Evolutionary conservation across 2,888 invertebrate species (phyloP), one percentile per base, ranked within the genome.

Genomic region (Leptinotarsa haldemani): DNA sequence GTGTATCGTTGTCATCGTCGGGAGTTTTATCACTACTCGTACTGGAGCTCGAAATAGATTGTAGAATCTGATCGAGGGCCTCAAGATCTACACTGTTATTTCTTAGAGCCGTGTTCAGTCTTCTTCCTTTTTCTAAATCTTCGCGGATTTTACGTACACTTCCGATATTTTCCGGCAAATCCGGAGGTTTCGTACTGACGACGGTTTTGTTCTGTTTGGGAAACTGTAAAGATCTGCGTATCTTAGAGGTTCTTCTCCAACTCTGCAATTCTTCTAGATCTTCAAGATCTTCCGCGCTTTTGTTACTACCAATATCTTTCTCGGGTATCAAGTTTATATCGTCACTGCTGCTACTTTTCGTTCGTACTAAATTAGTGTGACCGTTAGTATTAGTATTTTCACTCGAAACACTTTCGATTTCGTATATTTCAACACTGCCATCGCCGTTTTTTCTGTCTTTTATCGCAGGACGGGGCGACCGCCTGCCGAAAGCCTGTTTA

Each of bases 191-290:
- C 15, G 74, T 74, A n/a, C 76, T 69, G 30, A 74, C 56, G 9
- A 79, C 20, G 40, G 75, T 66, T 70, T 81, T 83, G 63, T 80
- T 83, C 73, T 83, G 81, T 82, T 91, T 92, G 7, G 93, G 91
- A 84, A 92, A 92, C 82, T 94, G 92, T 78, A 94, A 88, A 4
- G 93, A 93, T 75, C 91, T 89, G 63, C 92, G 90, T 74, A 90
- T 87, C 80, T 91, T 91, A 16, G 93, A 92, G 66, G 92, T 90
- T 79, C 93, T 90, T 69, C 90, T 87, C 92, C 94, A 94, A 83
- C 91, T 92, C 74, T 85, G 84, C 18, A 86, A 77, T 48, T 87
- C 84, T 66, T 86, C 85, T n/a, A 84, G 76, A 74, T 87, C 87
- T 67, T 86, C 86, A 50, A 84, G 77, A 72, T 85, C 86, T 72